These are phyloP conservation scores for Pangasius larnaudii DNA, from an alignment of 2,797 vertebrate genomes.

Conservation along the genomic window DNA sequence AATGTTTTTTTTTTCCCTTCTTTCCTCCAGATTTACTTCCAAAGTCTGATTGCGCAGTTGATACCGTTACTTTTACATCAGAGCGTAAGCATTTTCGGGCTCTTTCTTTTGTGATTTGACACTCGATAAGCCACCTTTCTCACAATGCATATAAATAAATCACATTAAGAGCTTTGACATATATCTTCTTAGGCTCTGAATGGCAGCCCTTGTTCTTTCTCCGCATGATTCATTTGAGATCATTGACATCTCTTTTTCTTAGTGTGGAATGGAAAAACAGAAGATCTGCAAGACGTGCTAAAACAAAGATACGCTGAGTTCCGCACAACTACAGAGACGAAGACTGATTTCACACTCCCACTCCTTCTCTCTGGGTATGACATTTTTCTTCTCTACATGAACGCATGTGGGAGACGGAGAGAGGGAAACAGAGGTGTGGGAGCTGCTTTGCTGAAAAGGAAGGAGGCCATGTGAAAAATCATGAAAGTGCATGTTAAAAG, in stretches of 20 bases:
- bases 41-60: not conserved
- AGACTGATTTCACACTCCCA: conserved; percentile 38
- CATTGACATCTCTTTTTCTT: conserved; percentile 9
- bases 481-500: not conserved
- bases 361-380: not conserved
- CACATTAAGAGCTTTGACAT: not conserved
- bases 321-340: not conserved
- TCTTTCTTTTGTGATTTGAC: not conserved
- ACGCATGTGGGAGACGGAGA: not conserved
- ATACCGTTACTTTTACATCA: not conserved
- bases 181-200: not conserved
- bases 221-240: not conserved
- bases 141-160: not conserved
- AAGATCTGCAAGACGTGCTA: conserved; percentile 51
- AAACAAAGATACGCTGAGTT: conserved; percentile 5
- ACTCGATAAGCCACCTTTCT: not conserved
- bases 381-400: not conserved
- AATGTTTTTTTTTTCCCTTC: not conserved
- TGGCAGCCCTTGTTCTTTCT: not conserved
- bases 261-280: conserved; percentile 30
- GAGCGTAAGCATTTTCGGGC: not conserved
- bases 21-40: conserved; percentile 30
- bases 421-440: not conserved
- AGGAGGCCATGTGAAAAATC: not conserved
- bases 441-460: not conserved